Base-by-base conservation (phyloP, 2,888 invertebrate genomes). In the Sesia bembeciformis region DNA sequence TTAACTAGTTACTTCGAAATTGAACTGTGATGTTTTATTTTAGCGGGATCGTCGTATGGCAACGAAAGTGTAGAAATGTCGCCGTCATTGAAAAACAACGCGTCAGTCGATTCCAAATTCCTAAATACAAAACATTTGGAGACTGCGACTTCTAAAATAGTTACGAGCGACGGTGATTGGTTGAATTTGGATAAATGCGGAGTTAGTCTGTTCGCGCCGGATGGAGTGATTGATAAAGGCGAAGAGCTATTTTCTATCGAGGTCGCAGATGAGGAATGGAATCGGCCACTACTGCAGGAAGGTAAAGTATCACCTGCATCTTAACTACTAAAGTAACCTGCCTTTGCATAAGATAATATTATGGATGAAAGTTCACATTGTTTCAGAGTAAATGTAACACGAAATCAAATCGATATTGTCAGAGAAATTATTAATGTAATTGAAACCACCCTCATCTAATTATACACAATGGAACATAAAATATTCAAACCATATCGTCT, bases 201-300 rank as follows among this genome's bases (percentile, higher is more conserved):
- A 50, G 94, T 97, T 52, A 93, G 94, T 72, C 88, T 98, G 65
- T 94, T 95, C 40, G 92, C 98, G 54, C 97, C 98, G 52, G 97
- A 98, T 78, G 95, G 96, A 61, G 95, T 97, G 0, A 91, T 98
- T n/a, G 93, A 94, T 38, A 93, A 95, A 67, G 93, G 94, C 6
- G 92, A 94, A 57, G 96, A 96, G 75, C 93, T 97, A 73, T 92
- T 98, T 58, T 97, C 96, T 65, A 86, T 98, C 60, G 96, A 97
- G 61, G 94, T 98, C 56, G 93, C 97, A 53, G 94, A 96, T 72
- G 97, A 98, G 73, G 97, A 97, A 75, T 95, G 95, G 83, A 97
- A 96, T 78, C 91, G 96, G 69, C 97, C 98, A 46, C 92, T 93
- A 77, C 87, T 97, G 63, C 92, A 93, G 74, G 96, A 94, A 91